These are phyloP conservation scores for Mus caroli DNA, from an alignment of 2,797 vertebrate genomes.

Conservation along the genomic window DNA sequence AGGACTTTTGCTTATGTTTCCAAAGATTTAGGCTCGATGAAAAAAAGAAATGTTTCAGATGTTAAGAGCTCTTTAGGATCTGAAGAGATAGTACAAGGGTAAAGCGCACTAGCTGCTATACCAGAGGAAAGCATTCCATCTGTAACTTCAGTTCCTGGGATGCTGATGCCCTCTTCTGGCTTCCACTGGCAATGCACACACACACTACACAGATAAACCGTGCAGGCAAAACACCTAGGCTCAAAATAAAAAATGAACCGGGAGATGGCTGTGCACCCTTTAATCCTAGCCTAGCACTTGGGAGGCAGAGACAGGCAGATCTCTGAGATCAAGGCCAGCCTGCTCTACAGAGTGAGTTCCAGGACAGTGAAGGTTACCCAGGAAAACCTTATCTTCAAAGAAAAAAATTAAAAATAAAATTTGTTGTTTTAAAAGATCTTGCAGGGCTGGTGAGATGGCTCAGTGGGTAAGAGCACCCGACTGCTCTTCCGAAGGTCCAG, in stretches of 20 bases:
- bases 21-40: background rate
- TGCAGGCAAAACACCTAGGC: background rate
- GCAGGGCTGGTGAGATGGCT: no score
- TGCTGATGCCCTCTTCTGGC: background rate
- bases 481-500: no score
- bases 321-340: background rate
- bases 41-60: background rate
- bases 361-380: background rate
- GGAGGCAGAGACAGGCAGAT: background rate
- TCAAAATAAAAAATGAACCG: background rate
- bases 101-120: background rate
- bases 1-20: background rate
- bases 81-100: background rate
- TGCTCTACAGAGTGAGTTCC: background rate
- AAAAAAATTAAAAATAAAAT: background rate
- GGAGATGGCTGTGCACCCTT: background rate
- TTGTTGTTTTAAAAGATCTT: no score
- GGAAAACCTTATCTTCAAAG: background rate
- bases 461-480: no score
- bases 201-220: background rate
- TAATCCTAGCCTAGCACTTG: background rate
- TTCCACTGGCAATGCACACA: background rate
- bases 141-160: background rate
- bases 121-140: background rate
- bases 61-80: background rate